Base-by-base conservation (phyloP, 2,888 invertebrate species). In the Lasius platythorax region DNA sequence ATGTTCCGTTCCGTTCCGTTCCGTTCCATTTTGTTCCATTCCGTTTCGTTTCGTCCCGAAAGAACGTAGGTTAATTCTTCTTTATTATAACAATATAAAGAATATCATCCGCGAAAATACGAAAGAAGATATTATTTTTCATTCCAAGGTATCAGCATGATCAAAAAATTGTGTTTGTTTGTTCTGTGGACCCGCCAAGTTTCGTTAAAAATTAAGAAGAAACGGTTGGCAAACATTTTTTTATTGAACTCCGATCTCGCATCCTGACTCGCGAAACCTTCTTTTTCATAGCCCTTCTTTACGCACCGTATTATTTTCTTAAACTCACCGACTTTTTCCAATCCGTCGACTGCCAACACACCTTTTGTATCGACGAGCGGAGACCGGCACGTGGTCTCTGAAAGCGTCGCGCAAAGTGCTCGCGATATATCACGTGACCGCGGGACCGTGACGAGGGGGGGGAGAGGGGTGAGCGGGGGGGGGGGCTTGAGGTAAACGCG, bases 401-500 rank as follows among this genome's bases (percentile, higher is more conserved):
- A 64, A 33, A 18, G 18, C 64, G 11, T 18, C 37, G 37, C 37
- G 37, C 5, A n/a, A 58, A 37, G 23, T n/a, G 61, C 28, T 28
- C 67, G 23, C 50, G 28, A 50, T 28, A 23, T 46, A 30, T 64
- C 23, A 53, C 50, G 18, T 33, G n/a, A 50, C n/a, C 30, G 11
- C 8, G 40, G 28, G 72, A 6, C 23, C 23, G 0, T 18, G 56
- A 3, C 23, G 37, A 33, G 33, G 33, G 30, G 30, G 1, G 0
- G 30, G 30, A 3, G n/a, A 37, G 28, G 23, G 30, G 15, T 1
- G 33, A 28, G 40, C 8, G 11, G 28, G 74, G 11, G 12, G n/a
- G 33, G 15, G 9, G 28, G 74, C 30, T 75, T 75, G 50, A 82
- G 74, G 9, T 53, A 43, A 28, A 40, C 23, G 18, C n/a, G n/a